phyloP scores from a whole-genome alignment of 1,140 invertebrate species.

The honey bee (Apis mellifera) region DNA sequence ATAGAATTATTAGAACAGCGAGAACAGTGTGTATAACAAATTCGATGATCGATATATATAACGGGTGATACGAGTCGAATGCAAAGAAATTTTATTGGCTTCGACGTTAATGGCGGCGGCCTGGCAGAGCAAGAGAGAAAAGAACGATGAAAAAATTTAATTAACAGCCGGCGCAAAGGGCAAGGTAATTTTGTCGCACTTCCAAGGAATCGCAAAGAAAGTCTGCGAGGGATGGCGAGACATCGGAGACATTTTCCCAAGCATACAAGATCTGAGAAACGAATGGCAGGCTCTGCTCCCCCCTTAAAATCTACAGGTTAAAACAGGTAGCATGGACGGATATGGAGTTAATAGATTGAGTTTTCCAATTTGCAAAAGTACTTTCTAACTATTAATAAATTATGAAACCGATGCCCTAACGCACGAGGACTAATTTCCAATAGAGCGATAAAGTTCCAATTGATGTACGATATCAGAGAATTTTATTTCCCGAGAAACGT shows the following conservation, averaged over 20 bases:
- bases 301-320: slow-evolving; percentile 14
- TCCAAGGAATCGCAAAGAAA: slow-evolving; percentile 35
- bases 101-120: slow-evolving; percentile 22
- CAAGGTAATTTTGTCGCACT: slow-evolving; percentile 40
- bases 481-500: background rate
- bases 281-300: background rate
- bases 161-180: slow-evolving; percentile 21
- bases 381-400: slow-evolving; percentile 1
- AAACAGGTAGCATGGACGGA: background rate
- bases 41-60: background rate
- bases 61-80: background rate
- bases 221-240: slow-evolving; percentile 2
- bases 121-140: background rate
- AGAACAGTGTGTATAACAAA: background rate
- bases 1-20: background rate
- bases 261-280: slow-evolving; percentile 26
- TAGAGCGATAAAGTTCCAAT: no score
- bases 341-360: slow-evolving; percentile 12
- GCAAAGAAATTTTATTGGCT: slow-evolving; percentile 19
- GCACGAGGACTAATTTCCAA: no score
- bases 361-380: slow-evolving; percentile 14
- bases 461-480: background rate
- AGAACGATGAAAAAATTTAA: slow-evolving; percentile 39
- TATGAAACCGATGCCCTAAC: no score
- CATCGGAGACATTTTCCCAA: slow-evolving; percentile 24